Evolutionary conservation across 2,888 invertebrate genomes (phyloP).

Genomic region (Lasius platythorax): DNA sequence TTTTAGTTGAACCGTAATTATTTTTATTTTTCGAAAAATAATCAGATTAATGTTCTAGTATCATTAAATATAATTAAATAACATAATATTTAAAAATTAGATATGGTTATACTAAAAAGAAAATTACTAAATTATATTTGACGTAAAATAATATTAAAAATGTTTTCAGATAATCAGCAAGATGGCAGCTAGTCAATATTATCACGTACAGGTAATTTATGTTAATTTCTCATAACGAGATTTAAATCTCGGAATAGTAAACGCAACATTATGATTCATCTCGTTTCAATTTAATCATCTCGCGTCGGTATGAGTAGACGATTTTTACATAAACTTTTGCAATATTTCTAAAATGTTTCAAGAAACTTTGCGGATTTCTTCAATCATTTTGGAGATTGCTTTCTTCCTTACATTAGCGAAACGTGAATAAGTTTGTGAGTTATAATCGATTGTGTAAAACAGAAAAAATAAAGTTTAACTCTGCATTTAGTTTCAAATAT

Average conservation of each 20-base stretch:
- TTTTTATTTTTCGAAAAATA: neutral
- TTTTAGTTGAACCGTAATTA: neutral
- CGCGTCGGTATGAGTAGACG: neutral
- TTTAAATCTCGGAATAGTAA: neutral
- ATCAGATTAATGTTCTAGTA: neutral
- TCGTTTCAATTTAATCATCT: neutral
- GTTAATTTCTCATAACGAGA: neutral
- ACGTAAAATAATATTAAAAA: slow-evolving; percentile 33
- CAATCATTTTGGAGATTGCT: too few species aligned
- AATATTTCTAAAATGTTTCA: neutral
- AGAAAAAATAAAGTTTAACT: too few species aligned
- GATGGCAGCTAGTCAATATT: slow-evolving; percentile 80
- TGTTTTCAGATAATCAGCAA: slow-evolving; percentile 61
- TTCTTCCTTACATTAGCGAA: too few species aligned
- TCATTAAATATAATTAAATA: neutral
- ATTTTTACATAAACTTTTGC: neutral
- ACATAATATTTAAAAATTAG: neutral
- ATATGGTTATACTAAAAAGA: neutral
- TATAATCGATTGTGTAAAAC: too few species aligned
- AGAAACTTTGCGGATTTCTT: too few species aligned
- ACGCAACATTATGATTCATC: neutral
- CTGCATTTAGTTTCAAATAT: too few species aligned
- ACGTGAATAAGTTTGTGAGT: too few species aligned
- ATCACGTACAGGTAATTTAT: slow-evolving; percentile 80
- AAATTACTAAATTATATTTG: neutral